Evolutionary conservation across 2,113 vertebrate species (phyloP), one percentile per base, ranked within the genome.

Genomic region (Actenoides lindsayi): DNA sequence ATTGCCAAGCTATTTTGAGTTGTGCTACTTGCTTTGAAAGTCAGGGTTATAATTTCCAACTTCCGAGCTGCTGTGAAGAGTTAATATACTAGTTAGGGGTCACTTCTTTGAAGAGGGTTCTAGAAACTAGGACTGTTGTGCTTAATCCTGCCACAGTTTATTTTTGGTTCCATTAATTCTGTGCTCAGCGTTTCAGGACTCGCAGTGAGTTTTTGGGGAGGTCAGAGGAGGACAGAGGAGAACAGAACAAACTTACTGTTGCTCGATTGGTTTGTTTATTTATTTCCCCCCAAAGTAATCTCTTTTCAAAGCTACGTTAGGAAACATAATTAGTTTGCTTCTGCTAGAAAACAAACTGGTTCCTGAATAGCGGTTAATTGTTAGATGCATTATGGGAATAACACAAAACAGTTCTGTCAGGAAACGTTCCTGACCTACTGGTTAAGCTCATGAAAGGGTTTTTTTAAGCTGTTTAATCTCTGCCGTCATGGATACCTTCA

Each of bases 341-440:
- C 42, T 92, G 78, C 76, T 87, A 11, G 75, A 87, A 95, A 93
- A 19, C 84, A 90, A 91, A 91, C 79, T 54, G 20, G 88, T 94
- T 91, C 75, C 69, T 89, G 77, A 50, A 23, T 44, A 62, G 70
- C 70, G 56, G 80, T 89, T 94, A 92, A 93, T 89, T 77, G 60
- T 59, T 56, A 23, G 64, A 17, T 76, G 44, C 57, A 48, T 93
- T 85, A 27, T 74, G 93, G 96, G 63, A 89, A 95, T 89, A 56
- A 73, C 20, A 74, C 28, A 6, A 16, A 79, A 44, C 67, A 46
- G 73, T 71, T 65, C 18, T 67, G 59, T 80, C 62, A 53, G 87
- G 88, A 82, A 82, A 65, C 56, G 25, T 89, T 82, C 82, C 91
- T 91, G 90, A 89, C 88, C 70, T 94, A 0, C 74, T 70, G 87